Base-by-base conservation (phyloP, 2,888 invertebrate genomes). In the Dusona sp. region DNA sequence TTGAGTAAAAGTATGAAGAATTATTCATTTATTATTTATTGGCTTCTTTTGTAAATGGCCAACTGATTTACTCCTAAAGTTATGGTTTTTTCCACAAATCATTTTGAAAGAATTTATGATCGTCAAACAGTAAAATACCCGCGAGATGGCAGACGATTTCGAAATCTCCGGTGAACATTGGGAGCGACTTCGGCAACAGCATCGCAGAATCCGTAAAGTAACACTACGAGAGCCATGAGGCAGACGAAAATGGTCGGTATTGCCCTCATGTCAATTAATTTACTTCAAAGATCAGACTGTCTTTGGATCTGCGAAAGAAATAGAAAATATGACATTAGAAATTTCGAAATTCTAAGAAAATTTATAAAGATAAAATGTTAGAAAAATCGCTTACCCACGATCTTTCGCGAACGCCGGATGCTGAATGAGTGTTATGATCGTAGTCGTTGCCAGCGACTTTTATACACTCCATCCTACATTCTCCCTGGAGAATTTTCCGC, bases 381-480 rank as follows among this genome's bases (percentile, higher is more conserved):
- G 29, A 42, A 81, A 61, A 57, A 45, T 51, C 9, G 38, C 81
- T 86, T 57, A 85, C 88, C 86, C 82, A 61, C 79, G 84, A 82
- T 84, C 68, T 77, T 72, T 68, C 42, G 25, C 68, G 81, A 79
- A 80, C 84, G 80, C 33, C 38, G 78, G 86, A 73, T 78, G 84
- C 61, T 25, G 73, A 61, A 42, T 67, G 74, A 86, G 83, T 86
- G 84, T 67, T 80, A 81, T 81, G 74, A 81, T 81, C 68, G 19
- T 22, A 25, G 75, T 68, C 1, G 80, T 42, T 51, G 68, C 51
- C 65, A 84, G 79, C 42, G 74, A 84, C 88, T 88, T 89, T 90
- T 90, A 91, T 91, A 91, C 90, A 89, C 84, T 70, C 70, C 87
- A 84, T 88, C 83, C 87, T 33, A 65, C 67, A n/a, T 11, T 67